These are phyloP conservation scores for Myotis lucifugus DNA, from an alignment of 2,113 vertebrate genomes.

Conservation along the genomic window DNA sequence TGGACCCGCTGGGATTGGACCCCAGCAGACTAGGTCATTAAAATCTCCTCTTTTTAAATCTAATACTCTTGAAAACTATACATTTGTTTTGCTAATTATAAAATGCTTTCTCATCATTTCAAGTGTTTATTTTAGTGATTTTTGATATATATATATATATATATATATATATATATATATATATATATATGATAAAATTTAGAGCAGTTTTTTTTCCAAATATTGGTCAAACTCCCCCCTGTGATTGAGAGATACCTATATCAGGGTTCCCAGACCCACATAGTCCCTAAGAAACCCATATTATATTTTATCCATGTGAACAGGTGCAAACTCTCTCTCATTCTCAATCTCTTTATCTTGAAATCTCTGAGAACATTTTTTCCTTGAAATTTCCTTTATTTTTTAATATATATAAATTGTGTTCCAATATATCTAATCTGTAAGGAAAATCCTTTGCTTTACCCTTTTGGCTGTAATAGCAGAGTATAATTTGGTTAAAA, in stretches of 20 bases:
- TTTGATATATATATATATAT: conserved; percentile 5
- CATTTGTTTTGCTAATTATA: background rate
- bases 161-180: background rate
- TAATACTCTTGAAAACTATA: background rate
- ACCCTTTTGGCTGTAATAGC: background rate
- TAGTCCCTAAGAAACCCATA: background rate
- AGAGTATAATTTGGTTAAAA: background rate
- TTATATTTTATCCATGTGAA: background rate
- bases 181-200: conserved; percentile 4
- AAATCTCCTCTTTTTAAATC: background rate
- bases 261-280: background rate
- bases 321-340: background rate
- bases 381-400: background rate
- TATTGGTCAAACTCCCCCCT: background rate
- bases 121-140: background rate
- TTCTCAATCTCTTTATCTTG: background rate
- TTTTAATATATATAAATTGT: background rate
- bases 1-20: too few species aligned
- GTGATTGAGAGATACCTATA: background rate
- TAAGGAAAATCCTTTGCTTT: background rate
- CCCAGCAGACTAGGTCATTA: background rate
- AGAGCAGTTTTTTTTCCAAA: background rate
- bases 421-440: background rate
- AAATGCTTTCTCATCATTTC: background rate
- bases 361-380: background rate